Evolutionary conservation across 2,797 vertebrate genomes (phyloP).

Genomic region (Cyprinella venusta): DNA sequence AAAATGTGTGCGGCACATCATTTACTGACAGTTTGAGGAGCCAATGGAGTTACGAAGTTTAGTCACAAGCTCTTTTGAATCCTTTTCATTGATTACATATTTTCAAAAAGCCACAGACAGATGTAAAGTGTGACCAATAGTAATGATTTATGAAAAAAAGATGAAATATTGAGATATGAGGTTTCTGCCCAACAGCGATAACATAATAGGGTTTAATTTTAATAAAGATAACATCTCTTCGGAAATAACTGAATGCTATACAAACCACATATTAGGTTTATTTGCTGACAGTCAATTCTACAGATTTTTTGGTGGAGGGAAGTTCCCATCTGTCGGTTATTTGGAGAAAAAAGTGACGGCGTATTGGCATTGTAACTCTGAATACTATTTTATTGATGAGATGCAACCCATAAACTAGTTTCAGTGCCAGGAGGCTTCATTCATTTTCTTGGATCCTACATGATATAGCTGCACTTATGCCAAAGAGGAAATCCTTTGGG

Average conservation of each 20-base stretch:
- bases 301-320: background rate
- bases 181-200: background rate
- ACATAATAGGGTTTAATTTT: slow-evolving; percentile 25
- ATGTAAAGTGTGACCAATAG: background rate
- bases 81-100: background rate
- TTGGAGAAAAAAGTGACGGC: slow-evolving; percentile 31
- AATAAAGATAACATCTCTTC: slow-evolving; percentile 17
- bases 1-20: background rate
- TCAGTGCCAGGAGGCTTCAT: slow-evolving; percentile 49
- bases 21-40: background rate
- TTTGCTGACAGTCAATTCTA: slow-evolving; percentile 9
- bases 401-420: slow-evolving; percentile 43
- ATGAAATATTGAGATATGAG: background rate
- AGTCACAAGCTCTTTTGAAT: background rate
- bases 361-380: slow-evolving; percentile 27
- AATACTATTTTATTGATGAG: slow-evolving; percentile 29
- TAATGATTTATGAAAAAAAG: background rate
- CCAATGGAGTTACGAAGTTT: background rate
- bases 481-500: slow-evolving; percentile 51
- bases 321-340: slow-evolving; percentile 33
- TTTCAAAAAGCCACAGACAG: background rate
- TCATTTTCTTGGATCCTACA: slow-evolving; percentile 50
- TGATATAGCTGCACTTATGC: slow-evolving; percentile 41
- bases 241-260: slow-evolving; percentile 2
- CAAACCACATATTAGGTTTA: background rate